These are phyloP conservation scores for Trichonephila inaurata DNA, from an alignment of 1,140 invertebrate genomes.

Conservation along the genomic window DNA sequence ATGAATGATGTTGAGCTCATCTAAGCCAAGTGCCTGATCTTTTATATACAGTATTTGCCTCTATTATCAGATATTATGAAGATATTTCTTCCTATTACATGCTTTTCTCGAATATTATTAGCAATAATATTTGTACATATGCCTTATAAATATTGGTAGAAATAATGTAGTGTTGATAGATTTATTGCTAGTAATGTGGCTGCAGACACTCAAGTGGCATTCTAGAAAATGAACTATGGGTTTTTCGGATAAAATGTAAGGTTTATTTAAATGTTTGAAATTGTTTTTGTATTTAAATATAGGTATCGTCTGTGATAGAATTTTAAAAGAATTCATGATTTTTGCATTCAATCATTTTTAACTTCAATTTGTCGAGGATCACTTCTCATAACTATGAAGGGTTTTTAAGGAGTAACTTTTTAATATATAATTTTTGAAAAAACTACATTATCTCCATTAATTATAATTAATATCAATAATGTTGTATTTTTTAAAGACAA, in stretches of 20 bases:
- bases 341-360: neutral
- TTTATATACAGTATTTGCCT: conserved; percentile 73
- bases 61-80: conserved; percentile 66
- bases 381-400: too few relatives aligned
- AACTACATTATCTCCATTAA: too few relatives aligned
- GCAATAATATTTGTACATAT: conserved; percentile 75
- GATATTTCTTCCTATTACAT: conserved; percentile 65
- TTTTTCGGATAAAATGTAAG: neutral
- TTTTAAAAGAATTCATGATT: neutral
- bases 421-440: too few relatives aligned
- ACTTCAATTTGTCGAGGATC: too few relatives aligned
- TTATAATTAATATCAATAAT: too few relatives aligned
- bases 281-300: conserved; percentile 5
- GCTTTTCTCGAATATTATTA: conserved; percentile 69
- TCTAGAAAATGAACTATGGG: neutral
- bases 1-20: conserved; percentile 74
- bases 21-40: conserved; percentile 73
- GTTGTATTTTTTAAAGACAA: too few relatives aligned
- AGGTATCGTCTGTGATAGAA: neutral
- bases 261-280: neutral
- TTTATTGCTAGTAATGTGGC: conserved; percentile 40
- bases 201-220: neutral
- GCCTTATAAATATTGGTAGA: conserved; percentile 69
- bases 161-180: conserved; percentile 51
- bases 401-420: too few relatives aligned